phyloP scores from a whole-genome alignment of 2,797 vertebrate species.

The Toxotes lorentzi region DNA sequence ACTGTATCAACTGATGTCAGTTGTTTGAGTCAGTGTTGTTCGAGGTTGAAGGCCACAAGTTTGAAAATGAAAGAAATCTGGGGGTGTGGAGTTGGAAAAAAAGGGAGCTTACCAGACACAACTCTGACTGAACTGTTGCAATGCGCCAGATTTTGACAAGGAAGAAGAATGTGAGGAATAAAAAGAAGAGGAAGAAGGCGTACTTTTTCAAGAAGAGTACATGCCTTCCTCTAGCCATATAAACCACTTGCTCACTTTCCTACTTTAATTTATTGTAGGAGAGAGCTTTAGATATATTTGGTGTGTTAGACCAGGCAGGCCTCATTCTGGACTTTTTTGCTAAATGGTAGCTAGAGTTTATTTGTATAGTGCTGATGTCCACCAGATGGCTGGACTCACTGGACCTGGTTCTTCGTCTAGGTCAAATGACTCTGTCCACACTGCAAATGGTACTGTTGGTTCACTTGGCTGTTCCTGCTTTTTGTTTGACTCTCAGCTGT shows the following conservation, averaged over 20 bases:
- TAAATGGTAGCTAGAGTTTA: constrained; percentile 34
- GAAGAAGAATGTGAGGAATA: not conserved
- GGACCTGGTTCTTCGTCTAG: constrained; percentile 33
- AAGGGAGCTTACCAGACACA: not conserved
- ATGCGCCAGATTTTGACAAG: not conserved
- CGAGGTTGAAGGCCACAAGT: not conserved
- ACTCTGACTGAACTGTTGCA: not conserved
- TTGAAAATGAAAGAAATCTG: not conserved
- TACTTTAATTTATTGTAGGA: not conserved
- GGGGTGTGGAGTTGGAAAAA: not conserved
- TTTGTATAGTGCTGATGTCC: constrained; percentile 53
- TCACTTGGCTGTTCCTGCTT: constrained; percentile 8
- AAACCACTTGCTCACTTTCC: not conserved
- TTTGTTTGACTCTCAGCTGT: constrained; percentile 16
- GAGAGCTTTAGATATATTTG: not conserved
- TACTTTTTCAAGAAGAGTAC: not conserved
- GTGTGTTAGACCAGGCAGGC: not conserved
- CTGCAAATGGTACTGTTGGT: constrained; percentile 21
- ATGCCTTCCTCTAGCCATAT: not conserved
- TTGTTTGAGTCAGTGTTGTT: not conserved
- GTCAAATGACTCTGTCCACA: constrained; percentile 24
- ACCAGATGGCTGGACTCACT: constrained; percentile 51
- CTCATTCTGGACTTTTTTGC: constrained; percentile 27
- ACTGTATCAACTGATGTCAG: not conserved
- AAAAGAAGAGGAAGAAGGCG: not conserved